Percentiles rank a stretch among this genome's conserved stretches.
Evolutionary conservation across 1,140 invertebrate genomes (phyloP).

Genomic region (Pomacea maculata): DNA sequence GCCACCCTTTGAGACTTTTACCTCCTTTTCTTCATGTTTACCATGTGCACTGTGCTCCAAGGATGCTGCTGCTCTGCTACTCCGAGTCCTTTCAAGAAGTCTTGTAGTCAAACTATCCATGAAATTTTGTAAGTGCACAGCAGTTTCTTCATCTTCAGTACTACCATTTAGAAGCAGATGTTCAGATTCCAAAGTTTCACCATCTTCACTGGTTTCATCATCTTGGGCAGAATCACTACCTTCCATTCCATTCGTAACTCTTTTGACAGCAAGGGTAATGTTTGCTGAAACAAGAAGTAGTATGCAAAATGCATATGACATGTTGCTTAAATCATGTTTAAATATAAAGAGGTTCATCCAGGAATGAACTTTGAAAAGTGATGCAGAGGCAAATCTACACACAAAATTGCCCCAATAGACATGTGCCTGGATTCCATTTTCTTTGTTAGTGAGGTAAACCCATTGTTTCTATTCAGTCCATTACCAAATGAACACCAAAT

Average conservation of each 20-base stretch:
- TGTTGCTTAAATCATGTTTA: neutral
- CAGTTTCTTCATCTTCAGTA: slow-evolving; percentile 31
- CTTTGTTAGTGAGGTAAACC: neutral
- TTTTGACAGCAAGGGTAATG: neutral
- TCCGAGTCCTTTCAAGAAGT: slow-evolving; percentile 28
- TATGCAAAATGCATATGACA: neutral
- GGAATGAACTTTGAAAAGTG: neutral
- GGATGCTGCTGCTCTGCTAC: neutral
- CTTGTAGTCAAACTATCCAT: slow-evolving; percentile 35
- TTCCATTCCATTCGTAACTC: neutral
- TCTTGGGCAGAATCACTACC: slow-evolving; percentile 12
- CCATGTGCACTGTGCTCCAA: neutral
- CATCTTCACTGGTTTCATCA: slow-evolving; percentile 21
- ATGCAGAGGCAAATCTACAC: neutral
- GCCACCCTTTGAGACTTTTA: slow-evolving; percentile 5
- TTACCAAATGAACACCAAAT: neutral
- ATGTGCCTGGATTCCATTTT: neutral
- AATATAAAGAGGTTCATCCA: neutral
- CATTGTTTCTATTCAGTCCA: neutral
- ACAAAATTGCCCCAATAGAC: neutral
- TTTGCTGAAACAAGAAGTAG: neutral
- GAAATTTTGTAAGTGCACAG: slow-evolving; percentile 24
- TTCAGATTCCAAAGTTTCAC: slow-evolving; percentile 25
- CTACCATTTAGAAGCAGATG: slow-evolving; percentile 24
- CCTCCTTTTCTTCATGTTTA: neutral